phyloP scores from a whole-genome alignment of 2,888 invertebrate species.

The Iselma pallidipennis region DNA sequence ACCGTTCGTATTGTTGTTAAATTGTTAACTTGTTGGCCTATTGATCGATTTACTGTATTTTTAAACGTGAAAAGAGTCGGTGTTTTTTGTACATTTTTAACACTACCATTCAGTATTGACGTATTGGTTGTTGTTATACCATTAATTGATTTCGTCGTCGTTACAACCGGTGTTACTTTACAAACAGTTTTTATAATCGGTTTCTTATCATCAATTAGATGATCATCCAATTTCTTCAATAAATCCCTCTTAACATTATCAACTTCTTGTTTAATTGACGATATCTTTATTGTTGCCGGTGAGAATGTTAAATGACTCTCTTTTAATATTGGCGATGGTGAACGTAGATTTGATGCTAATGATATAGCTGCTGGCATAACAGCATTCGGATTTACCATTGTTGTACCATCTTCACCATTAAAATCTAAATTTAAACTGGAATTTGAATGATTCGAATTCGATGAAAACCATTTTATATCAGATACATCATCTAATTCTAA shows the following conservation, averaged over 20 bases:
- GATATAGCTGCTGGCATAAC: constrained; percentile 80
- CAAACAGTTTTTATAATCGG: constrained; percentile 47
- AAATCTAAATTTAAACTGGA: constrained; percentile 71
- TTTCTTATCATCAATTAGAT: constrained; percentile 41
- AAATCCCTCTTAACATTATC: constrained; percentile 69
- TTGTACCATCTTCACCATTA: constrained; percentile 69
- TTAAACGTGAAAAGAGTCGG: constrained; percentile 31
- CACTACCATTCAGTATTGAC: constrained; percentile 43
- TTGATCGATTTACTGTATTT: constrained; percentile 36
- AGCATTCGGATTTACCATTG: constrained; percentile 89
- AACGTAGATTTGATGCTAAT: constrained; percentile 54
- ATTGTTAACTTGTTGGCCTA: constrained; percentile 38
- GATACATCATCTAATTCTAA: constrained; percentile 71
- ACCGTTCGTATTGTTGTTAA: constrained; percentile 40
- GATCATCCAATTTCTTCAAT: constrained; percentile 60
- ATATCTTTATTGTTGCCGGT: constrained; percentile 69
- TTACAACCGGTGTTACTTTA: constrained; percentile 50
- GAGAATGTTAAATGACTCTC: constrained; percentile 75
- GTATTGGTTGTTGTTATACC: constrained; percentile 52
- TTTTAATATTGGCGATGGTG: constrained; percentile 67
- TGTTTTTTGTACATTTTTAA: constrained; percentile 44
- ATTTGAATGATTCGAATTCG: constrained; percentile 62
- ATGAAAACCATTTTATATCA: constrained; percentile 61
- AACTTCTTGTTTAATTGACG: constrained; percentile 57
- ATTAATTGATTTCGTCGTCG: constrained; percentile 44